phyloP scores from a whole-genome alignment of 2,797 vertebrate genomes.

The Myioborus melanocephalus region DNA sequence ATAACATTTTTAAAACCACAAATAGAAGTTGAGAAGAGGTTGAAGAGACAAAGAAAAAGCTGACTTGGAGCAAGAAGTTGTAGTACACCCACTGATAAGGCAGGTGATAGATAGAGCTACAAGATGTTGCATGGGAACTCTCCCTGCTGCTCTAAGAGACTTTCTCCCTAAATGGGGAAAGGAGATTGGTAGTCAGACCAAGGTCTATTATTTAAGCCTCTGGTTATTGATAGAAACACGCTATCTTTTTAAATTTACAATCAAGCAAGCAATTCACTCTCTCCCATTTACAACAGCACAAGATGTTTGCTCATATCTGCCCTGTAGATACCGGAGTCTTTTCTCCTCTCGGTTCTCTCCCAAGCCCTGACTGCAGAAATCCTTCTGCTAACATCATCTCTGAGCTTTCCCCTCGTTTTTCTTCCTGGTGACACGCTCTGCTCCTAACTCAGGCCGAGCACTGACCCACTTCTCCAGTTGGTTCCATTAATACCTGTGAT shows the following conservation, averaged over 20 bases:
- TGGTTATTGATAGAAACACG: slow-evolving; percentile 49
- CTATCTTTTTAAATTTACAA: slow-evolving; percentile 65
- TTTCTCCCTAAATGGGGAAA: background rate
- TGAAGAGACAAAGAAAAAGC: slow-evolving; percentile 53
- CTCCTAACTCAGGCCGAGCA: background rate
- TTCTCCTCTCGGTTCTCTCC: background rate
- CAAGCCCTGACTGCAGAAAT: background rate
- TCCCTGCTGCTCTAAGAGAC: background rate
- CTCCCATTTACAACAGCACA: slow-evolving; percentile 35
- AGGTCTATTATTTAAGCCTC: slow-evolving; percentile 43
- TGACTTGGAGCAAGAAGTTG: slow-evolving; percentile 8
- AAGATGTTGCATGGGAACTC: background rate
- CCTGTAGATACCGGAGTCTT: background rate
- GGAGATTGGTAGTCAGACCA: slow-evolving; percentile 41
- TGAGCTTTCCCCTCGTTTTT: background rate
- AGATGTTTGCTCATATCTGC: slow-evolving; percentile 34
- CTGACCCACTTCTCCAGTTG: slow-evolving; percentile 13
- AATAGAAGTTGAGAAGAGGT: background rate
- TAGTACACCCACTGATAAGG: slow-evolving; percentile 37
- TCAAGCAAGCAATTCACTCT: slow-evolving; percentile 53
- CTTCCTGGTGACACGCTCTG: background rate
- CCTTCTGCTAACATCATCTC: background rate
- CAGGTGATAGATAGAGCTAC: slow-evolving; percentile 31
- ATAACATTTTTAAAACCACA: background rate
- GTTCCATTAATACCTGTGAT: slow-evolving; percentile 21